Evolutionary conservation across 2,888 invertebrate genomes (phyloP).

Genomic region (Caenorhabditis japonica): DNA sequence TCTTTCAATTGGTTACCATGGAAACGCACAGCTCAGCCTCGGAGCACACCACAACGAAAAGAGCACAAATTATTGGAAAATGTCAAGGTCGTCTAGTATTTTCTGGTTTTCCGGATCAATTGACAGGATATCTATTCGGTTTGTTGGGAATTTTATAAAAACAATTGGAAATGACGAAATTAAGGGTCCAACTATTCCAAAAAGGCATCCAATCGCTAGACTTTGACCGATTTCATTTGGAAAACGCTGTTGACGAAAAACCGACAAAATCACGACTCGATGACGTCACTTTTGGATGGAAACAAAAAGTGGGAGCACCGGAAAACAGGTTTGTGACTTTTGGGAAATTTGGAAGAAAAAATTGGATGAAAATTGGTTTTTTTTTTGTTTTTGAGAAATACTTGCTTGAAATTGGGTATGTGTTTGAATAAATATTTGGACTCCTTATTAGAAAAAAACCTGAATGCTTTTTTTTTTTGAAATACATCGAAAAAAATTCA

Average conservation of each 20-base stretch:
- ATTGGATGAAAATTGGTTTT: too few species aligned
- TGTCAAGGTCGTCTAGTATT: slow-evolving; percentile 16
- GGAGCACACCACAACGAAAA: too few species aligned
- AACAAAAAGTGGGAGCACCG: slow-evolving; percentile 18
- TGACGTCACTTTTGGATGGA: slow-evolving; percentile 37
- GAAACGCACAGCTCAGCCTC: not conserved
- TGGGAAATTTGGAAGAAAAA: not conserved
- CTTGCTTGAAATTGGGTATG: too few species aligned
- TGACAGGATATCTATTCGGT: slow-evolving; percentile 23
- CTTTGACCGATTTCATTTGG: slow-evolving; percentile 30
- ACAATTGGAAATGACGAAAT: not conserved
- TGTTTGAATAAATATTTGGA: too few species aligned
- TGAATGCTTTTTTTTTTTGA: too few species aligned
- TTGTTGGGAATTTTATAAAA: too few species aligned
- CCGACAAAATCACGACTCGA: slow-evolving; percentile 31
- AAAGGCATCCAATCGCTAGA: slow-evolving; percentile 42
- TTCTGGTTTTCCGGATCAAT: slow-evolving; percentile 22
- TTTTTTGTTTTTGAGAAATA: too few species aligned
- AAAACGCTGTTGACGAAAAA: slow-evolving; percentile 15
- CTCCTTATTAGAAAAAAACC: too few species aligned
- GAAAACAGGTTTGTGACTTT: slow-evolving; percentile 21
- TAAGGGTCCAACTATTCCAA: slow-evolving; percentile 39
- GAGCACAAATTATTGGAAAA: too few species aligned
- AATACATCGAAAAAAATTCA: too few species aligned
- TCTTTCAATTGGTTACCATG: not conserved